phyloP scores from a whole-genome alignment of 2,888 invertebrate species.

The Spilosoma lubricipeda region DNA sequence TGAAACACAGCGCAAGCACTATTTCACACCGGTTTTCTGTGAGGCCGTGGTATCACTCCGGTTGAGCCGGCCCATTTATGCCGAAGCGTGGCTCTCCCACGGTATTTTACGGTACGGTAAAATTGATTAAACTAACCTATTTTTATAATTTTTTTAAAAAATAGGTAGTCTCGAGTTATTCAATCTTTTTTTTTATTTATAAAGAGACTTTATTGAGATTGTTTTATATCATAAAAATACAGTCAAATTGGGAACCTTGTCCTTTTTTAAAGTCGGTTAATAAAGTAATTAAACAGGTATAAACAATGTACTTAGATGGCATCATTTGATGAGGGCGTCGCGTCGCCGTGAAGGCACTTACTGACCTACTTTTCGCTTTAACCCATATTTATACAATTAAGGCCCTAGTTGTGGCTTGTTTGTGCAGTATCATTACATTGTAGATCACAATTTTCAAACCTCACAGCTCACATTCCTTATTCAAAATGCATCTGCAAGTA shows the following conservation, averaged over 20 bases:
- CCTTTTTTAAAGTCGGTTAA: not conserved
- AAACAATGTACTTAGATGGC: not conserved
- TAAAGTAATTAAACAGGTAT: not conserved
- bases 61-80: no score
- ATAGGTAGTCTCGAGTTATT: no score
- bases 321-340: constrained; percentile 14
- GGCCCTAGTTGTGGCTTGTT: constrained; percentile 32
- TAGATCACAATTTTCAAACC: constrained; percentile 25
- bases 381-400: constrained; percentile 56
- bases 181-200: no score
- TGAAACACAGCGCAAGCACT: no score
- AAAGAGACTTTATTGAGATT: no score
- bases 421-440: constrained; percentile 30
- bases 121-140: no score
- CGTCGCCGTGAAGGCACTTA: constrained; percentile 27
- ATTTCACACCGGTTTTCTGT: no score
- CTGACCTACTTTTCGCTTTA: constrained; percentile 63
- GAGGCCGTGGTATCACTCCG: no score
- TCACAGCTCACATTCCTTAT: not conserved
- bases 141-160: not conserved
- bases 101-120: no score
- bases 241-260: no score
- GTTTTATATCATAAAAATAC: no score
- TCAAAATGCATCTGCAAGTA: constrained; percentile 19
- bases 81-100: no score